Conservation (phyloP, 2,888 invertebrate species). For the Mesodorylaimus sp. region DNA sequence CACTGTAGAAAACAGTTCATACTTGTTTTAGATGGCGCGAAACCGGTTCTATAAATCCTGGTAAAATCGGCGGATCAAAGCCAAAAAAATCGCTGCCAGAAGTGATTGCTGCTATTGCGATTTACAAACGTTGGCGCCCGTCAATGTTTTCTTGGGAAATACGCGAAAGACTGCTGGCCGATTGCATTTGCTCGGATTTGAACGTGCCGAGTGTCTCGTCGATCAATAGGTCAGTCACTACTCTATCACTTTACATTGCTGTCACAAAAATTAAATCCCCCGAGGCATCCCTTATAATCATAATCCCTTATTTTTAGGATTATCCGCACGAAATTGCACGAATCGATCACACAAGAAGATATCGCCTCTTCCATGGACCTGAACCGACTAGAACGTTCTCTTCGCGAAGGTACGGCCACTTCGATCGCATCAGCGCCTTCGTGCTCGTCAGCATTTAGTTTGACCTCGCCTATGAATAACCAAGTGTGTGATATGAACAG, state of each 20-base stretch:
- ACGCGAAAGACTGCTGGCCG: background rate
- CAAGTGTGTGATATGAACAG: too few species aligned
- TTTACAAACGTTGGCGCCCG: constrained; percentile 3
- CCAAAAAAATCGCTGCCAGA: constrained; percentile 1
- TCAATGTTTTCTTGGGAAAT: background rate
- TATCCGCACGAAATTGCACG: constrained; percentile 9
- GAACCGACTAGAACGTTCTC: too few species aligned
- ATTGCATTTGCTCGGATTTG: background rate
- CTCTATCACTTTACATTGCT: background rate
- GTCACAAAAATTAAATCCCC: too few species aligned
- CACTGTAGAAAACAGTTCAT: too few species aligned
- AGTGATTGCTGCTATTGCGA: background rate
- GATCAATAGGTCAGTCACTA: background rate
- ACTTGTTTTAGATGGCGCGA: background rate
- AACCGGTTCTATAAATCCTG: constrained; percentile 1
- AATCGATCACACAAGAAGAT: too few species aligned
- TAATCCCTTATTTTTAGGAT: constrained; percentile 3
- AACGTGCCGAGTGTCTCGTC: constrained; percentile 4
- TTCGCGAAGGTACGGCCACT: too few species aligned
- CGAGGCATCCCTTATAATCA: too few species aligned
- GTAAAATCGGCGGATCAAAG: background rate
- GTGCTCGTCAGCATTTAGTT: too few species aligned
- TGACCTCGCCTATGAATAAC: too few species aligned
- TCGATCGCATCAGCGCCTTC: too few species aligned
- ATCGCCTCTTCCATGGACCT: too few species aligned